Evolutionary conservation across 2,888 invertebrate species (phyloP).

Genomic region (Ormyrus pomaceus): DNA sequence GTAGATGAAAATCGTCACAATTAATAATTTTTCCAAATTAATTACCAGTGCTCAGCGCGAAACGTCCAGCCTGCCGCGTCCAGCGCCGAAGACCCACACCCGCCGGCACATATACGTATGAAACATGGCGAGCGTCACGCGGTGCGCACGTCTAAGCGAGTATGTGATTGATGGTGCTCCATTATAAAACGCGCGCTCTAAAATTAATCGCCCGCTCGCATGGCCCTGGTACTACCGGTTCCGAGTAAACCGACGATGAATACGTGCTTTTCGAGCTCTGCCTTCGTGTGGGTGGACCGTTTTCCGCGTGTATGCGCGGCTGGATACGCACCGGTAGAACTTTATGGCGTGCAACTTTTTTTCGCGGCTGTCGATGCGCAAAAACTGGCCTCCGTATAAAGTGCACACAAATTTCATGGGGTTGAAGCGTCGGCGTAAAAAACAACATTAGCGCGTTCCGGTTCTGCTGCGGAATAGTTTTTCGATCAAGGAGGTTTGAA

Average conservation of each 20-base stretch:
- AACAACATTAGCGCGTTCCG: conserved; percentile 13
- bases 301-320: conserved; percentile 48
- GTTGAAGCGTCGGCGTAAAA: not conserved
- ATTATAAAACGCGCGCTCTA: conserved; percentile 70
- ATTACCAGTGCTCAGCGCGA: conserved; percentile 61
- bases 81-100: not conserved
- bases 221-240: conserved; percentile 53
- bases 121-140: not conserved
- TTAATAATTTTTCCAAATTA: conserved; percentile 72
- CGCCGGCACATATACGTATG: not conserved
- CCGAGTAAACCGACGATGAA: conserved; percentile 65
- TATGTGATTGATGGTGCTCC: conserved; percentile 70
- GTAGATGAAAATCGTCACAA: conserved; percentile 67
- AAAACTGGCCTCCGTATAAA: not conserved
- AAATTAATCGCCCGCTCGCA: conserved; percentile 68
- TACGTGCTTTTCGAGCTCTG: conserved; percentile 62
- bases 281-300: too few relatives aligned
- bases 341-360: conserved; percentile 15
- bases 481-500: not conserved
- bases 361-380: not conserved
- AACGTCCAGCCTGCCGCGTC: conserved; percentile 54
- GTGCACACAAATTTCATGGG: conserved; percentile 32
- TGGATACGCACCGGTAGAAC: not conserved
- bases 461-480: not conserved
- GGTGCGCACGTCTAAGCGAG: conserved; percentile 60